These are phyloP conservation scores for Conger conger DNA, from an alignment of 2,113 vertebrate genomes.

Conservation along the genomic window DNA sequence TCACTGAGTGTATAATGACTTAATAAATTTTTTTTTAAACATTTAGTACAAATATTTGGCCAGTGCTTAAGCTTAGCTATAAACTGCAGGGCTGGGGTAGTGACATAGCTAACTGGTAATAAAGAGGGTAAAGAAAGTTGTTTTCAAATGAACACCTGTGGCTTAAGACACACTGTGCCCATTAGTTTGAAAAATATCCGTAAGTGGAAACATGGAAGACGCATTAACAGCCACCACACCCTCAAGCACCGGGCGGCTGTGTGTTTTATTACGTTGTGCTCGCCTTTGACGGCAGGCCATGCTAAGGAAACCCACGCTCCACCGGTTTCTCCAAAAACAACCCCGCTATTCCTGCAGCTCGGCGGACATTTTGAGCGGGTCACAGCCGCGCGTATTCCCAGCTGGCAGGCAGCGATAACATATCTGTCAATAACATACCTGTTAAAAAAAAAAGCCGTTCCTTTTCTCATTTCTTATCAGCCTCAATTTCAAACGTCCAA, in stretches of 20 bases:
- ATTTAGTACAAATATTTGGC: slow-evolving; percentile 7
- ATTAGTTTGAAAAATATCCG: slow-evolving; percentile 22
- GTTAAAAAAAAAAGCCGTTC: neutral
- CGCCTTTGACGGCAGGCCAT: slow-evolving; percentile 31
- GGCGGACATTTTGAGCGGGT: neutral
- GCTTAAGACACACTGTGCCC: neutral
- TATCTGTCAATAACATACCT: neutral
- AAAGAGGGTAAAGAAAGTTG: neutral
- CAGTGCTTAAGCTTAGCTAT: neutral
- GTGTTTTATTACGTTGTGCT: slow-evolving; percentile 47
- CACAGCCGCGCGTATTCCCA: neutral
- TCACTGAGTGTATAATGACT: no score
- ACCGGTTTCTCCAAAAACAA: neutral
- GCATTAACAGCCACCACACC: slow-evolving; percentile 42
- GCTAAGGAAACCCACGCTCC: neutral
- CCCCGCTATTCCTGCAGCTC: neutral
- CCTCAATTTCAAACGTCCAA: slow-evolving; percentile 2
- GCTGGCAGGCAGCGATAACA: neutral
- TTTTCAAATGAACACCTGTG: neutral
- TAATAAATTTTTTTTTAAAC: neutral
- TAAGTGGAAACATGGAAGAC: slow-evolving; percentile 46
- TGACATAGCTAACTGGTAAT: neutral
- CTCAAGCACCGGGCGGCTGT: slow-evolving; percentile 43
- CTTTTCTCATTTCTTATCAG: slow-evolving; percentile 24
- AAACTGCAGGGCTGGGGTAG: neutral